Evolutionary conservation across 2,797 vertebrate genomes (phyloP).

Genomic region (Pseudopleuronectes americanus): DNA sequence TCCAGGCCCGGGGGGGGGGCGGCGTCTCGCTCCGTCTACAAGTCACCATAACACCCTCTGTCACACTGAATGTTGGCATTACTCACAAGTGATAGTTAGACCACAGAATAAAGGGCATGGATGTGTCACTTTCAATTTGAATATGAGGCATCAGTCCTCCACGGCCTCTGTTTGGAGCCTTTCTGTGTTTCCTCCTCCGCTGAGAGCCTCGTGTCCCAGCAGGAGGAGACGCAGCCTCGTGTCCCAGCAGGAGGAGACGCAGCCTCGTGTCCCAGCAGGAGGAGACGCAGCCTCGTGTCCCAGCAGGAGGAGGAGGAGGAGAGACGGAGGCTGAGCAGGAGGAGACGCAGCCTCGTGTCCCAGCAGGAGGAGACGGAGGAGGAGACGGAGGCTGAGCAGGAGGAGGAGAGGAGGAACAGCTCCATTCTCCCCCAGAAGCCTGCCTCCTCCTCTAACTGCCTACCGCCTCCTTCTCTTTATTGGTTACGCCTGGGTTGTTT

Average conservation of each 20-base stretch:
- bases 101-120: conserved; percentile 73
- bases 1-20: conserved; percentile 64
- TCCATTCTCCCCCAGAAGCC: conserved; percentile 56
- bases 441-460: conserved; percentile 63
- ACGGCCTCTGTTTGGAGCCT: conserved; percentile 47
- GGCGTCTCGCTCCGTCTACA: conserved; percentile 67
- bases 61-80: conserved; percentile 79
- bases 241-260: no score
- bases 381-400: no score
- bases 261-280: no score
- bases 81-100: conserved; percentile 77
- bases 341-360: no score
- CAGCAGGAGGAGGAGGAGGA: no score
- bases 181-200: conserved; percentile 42
- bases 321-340: no score
- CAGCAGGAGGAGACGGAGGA: no score
- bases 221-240: not conserved
- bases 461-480: conserved; percentile 76
- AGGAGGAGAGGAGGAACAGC: not conserved
- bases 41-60: conserved; percentile 78
- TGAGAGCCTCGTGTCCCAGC: conserved; percentile 39
- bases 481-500: conserved; percentile 84
- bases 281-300: no score
- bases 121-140: conserved; percentile 77
- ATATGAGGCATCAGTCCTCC: conserved; percentile 70